A percentile compares a stretch with the other conserved stretches of the same genome.
These are phyloP conservation scores for Mus spicilegus DNA, from an alignment of 2,113 vertebrate genomes.

Conservation along the genomic window DNA sequence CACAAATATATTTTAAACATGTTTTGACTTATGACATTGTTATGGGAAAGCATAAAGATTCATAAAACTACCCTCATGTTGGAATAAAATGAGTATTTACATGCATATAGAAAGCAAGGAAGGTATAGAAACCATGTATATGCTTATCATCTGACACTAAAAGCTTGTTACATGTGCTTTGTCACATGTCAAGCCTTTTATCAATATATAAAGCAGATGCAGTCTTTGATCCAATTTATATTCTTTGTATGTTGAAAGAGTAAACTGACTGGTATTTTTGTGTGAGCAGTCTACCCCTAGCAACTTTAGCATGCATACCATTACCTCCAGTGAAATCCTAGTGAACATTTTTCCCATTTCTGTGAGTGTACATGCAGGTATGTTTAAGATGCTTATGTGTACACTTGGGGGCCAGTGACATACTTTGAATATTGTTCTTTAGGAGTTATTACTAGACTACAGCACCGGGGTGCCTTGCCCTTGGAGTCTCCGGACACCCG, in stretches of 20 bases:
- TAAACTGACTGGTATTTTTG: background rate
- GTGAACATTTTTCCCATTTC: background rate
- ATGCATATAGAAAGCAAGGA: conserved; percentile 12
- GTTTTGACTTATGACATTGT: background rate
- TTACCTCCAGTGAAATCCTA: background rate
- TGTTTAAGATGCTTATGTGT: background rate
- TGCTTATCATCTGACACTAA: background rate
- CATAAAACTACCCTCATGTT: background rate
- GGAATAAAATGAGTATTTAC: conserved; percentile 13
- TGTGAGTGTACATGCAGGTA: background rate
- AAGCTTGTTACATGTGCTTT: conserved; percentile 8
- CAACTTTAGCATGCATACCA: background rate
- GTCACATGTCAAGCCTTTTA: background rate
- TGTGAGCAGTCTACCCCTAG: background rate
- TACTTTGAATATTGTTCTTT: background rate
- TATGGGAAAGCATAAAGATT: background rate
- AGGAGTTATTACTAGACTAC: background rate
- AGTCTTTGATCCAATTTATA: background rate
- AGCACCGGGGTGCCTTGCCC: too few relatives aligned
- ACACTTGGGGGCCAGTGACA: background rate
- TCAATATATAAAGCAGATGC: background rate
- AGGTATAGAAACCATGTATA: conserved; percentile 16
- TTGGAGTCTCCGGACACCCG: too few relatives aligned
- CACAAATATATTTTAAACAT: background rate
- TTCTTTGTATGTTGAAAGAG: background rate